These are phyloP conservation scores for Callinectes sapidus DNA, from an alignment of 2,888 invertebrate genomes.

Conservation along the genomic window DNA sequence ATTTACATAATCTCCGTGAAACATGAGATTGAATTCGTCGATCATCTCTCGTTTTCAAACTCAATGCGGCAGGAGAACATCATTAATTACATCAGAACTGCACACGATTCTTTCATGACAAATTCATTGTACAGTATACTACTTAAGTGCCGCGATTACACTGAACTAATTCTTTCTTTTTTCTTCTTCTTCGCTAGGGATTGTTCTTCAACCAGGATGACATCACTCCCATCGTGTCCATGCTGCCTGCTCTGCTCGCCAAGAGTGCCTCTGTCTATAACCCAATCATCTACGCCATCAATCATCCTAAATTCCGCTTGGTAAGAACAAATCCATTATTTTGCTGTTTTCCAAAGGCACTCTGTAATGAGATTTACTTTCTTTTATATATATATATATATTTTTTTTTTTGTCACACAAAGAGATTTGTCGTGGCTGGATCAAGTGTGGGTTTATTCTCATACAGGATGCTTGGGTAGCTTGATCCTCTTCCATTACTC, in stretches of 20 bases:
- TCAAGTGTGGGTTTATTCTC: too few species aligned
- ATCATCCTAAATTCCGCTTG: slow-evolving; percentile 74
- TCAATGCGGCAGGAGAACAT: background rate
- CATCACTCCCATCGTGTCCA: slow-evolving; percentile 73
- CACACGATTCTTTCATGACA: background rate
- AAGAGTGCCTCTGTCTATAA: slow-evolving; percentile 76
- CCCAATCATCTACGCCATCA: slow-evolving; percentile 74
- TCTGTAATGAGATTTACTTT: background rate
- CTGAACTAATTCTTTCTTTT: background rate
- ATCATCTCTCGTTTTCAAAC: too few species aligned
- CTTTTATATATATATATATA: background rate
- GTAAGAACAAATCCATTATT: slow-evolving; percentile 8
- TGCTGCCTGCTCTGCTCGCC: slow-evolving; percentile 76
- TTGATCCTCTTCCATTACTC: too few species aligned
- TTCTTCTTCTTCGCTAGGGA: slow-evolving; percentile 31
- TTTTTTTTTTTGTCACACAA: background rate
- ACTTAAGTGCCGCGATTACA: background rate
- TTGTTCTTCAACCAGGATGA: slow-evolving; percentile 39
- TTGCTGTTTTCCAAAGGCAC: background rate
- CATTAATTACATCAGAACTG: background rate
- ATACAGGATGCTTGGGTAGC: too few species aligned
- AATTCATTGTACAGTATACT: background rate
- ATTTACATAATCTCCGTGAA: background rate
- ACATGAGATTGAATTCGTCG: background rate
- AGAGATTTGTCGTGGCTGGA: too few species aligned